phyloP scores from a whole-genome alignment of 2,113 vertebrate genomes.

The Daphoenositta chrysoptera region DNA sequence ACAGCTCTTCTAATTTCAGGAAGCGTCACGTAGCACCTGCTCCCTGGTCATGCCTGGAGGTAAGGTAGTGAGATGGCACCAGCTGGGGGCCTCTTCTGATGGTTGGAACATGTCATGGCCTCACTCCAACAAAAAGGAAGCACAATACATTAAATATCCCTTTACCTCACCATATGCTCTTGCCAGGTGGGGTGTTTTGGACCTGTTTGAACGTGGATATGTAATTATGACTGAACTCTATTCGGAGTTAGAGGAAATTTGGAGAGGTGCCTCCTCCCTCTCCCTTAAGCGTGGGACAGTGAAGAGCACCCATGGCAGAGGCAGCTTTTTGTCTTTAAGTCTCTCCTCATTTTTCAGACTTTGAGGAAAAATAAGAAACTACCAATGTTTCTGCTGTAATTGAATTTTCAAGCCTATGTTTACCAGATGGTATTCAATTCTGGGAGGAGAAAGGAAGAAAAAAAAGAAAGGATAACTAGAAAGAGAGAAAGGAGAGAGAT shows the following conservation, averaged over 20 bases:
- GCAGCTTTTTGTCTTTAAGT: background rate
- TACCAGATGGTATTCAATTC: background rate
- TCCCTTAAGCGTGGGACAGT: background rate
- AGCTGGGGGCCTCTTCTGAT: background rate
- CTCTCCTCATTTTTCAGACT: background rate
- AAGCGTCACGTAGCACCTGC: background rate
- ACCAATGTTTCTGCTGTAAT: background rate
- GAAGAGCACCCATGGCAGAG: background rate
- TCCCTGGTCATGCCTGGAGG: background rate
- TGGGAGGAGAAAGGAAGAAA: background rate
- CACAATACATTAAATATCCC: background rate
- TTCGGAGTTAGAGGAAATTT: background rate
- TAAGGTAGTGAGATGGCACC: background rate
- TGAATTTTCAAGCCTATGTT: background rate
- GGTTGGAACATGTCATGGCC: background rate
- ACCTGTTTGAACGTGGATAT: background rate
- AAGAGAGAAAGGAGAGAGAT: background rate
- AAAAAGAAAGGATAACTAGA: background rate
- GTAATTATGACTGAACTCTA: background rate
- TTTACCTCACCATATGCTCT: background rate
- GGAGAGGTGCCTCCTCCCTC: background rate
- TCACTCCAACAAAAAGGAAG: background rate
- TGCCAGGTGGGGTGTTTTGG: background rate
- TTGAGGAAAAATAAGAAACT: background rate
- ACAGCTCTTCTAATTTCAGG: background rate